phyloP scores from a whole-genome alignment of 2,113 vertebrate species.

The Riparia riparia region DNA sequence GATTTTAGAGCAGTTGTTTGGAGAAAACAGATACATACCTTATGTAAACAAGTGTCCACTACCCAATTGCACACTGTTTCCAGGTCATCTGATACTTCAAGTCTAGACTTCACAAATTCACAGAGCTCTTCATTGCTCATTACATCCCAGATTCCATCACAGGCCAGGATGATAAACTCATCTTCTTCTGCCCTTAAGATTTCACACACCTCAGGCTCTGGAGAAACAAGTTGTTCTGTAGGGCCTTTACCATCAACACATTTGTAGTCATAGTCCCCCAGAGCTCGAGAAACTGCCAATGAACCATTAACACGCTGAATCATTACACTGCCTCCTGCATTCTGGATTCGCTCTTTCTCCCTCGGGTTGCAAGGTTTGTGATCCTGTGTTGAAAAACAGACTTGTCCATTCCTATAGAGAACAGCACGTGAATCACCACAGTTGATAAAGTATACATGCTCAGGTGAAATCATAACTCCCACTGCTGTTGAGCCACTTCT shows the following conservation, averaged over 20 bases:
- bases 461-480: conserved; percentile 92
- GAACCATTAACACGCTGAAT: conserved; percentile 98
- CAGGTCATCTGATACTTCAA: conserved; percentile 94
- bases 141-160: conserved; percentile 99
- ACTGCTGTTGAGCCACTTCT: conserved; percentile 97
- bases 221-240: conserved; percentile 98
- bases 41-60: conserved; percentile 99
- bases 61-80: conserved; percentile 98
- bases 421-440: conserved; percentile 97
- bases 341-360: conserved; percentile 97
- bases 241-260: conserved; percentile 97
- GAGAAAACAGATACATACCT: conserved; percentile 83
- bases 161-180: conserved; percentile 95
- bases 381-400: conserved; percentile 98
- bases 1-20: not conserved
- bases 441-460: conserved; percentile 96
- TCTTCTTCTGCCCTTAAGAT: conserved; percentile 92
- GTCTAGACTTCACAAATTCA: conserved; percentile 94
- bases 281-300: conserved; percentile 94
- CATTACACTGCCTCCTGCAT: conserved; percentile 98
- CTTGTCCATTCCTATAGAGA: conserved; percentile 90
- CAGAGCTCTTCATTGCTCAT: conserved; percentile 99
- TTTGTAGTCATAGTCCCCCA: conserved; percentile 99
- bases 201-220: conserved; percentile 96
- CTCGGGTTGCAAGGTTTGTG: conserved; percentile 98